Conservation (phyloP, 2,888 invertebrate species). For the Xylota segnis region DNA sequence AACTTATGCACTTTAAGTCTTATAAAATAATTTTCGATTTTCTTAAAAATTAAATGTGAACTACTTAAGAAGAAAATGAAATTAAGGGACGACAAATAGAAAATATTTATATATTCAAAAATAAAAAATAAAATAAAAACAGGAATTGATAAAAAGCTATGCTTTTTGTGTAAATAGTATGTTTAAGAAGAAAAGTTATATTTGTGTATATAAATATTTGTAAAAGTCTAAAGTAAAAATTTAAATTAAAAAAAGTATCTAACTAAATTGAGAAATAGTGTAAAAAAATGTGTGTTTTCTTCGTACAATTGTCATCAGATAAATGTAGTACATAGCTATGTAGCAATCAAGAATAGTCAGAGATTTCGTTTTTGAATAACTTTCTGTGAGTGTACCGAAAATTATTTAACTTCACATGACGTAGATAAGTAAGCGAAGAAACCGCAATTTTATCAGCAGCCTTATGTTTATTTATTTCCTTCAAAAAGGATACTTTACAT, state of each 20-base stretch:
- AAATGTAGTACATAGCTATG: background rate
- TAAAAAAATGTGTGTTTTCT: constrained; percentile 31
- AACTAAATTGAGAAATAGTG: constrained; percentile 63
- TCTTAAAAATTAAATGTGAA: constrained; percentile 32
- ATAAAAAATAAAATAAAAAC: constrained; percentile 61
- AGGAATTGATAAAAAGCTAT: constrained; percentile 56
- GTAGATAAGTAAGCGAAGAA: background rate
- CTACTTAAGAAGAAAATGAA: constrained; percentile 28
- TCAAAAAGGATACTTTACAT: background rate
- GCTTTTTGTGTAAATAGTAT: constrained; percentile 68
- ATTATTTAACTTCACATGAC: background rate
- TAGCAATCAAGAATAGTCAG: background rate
- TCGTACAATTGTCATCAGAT: constrained; percentile 23
- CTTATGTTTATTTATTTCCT: constrained; percentile 14
- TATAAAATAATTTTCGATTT: constrained; percentile 42
- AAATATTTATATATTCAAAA: constrained; percentile 52
- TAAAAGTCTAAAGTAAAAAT: constrained; percentile 35
- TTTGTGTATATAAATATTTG: constrained; percentile 74
- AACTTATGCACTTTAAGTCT: constrained; percentile 65
- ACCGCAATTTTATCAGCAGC: constrained; percentile 27
- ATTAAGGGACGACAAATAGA: constrained; percentile 24
- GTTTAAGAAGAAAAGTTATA: constrained; percentile 62
- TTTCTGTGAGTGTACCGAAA: background rate
- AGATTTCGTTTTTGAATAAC: background rate
- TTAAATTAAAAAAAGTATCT: constrained; percentile 67